phyloP scores from a whole-genome alignment of 2,888 invertebrate genomes.

The Sphaerophoria taeniata region DNA sequence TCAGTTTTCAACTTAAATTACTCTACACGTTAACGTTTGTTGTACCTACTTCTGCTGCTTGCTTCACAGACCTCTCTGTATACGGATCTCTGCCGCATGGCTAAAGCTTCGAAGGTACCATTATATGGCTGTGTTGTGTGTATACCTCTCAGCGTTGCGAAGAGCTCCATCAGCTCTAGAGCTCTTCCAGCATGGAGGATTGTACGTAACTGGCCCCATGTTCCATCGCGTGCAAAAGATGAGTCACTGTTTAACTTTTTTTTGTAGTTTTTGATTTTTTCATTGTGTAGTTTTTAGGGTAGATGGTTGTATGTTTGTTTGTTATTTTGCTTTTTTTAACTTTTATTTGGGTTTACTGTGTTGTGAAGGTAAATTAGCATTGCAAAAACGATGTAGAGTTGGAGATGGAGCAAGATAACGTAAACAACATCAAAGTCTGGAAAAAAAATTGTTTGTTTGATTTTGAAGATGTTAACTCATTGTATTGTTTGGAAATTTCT shows the following conservation, averaged over 20 bases:
- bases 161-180: constrained; percentile 14
- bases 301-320: constrained; percentile 17
- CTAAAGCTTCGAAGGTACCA: background rate
- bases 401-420: constrained; percentile 62
- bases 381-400: constrained; percentile 64
- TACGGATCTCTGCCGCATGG: constrained; percentile 66
- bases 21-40: constrained; percentile 27
- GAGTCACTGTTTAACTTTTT: constrained; percentile 56
- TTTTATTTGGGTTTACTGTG: constrained; percentile 34
- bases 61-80: background rate
- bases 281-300: constrained; percentile 25
- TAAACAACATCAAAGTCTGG: constrained; percentile 31
- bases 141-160: background rate
- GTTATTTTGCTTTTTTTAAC: background rate
- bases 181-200: constrained; percentile 45
- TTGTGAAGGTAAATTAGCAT: constrained; percentile 71
- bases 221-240: constrained; percentile 71
- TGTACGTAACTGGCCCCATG: constrained; percentile 60
- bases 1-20: constrained; percentile 53
- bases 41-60: constrained; percentile 45
- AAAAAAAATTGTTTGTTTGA: constrained; percentile 64
- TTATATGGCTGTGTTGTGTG: constrained; percentile 10
- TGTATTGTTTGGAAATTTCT: constrained; percentile 68
- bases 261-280: constrained; percentile 23
- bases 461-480: constrained; percentile 68